A percentile compares a stretch with the other conserved stretches of the same genome.
Conservation (phyloP, 2,113 vertebrate species). For the Australoheros scitulus region DNA sequence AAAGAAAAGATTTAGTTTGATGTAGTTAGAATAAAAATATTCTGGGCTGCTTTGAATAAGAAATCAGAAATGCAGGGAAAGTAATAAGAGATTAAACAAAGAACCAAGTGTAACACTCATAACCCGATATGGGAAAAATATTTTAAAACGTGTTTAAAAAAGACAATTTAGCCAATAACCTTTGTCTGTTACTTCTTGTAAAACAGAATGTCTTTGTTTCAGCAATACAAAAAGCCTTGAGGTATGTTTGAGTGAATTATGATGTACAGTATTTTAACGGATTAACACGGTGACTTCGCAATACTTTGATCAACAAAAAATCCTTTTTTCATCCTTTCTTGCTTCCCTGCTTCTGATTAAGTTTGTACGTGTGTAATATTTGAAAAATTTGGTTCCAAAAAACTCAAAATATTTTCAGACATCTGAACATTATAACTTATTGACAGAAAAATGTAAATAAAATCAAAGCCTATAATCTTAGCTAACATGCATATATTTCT, state of each 20-base stretch:
- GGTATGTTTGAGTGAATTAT: background rate
- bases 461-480: background rate
- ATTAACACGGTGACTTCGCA: background rate
- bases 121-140: too few species aligned
- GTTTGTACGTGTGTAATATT: background rate
- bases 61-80: too few species aligned
- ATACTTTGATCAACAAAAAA: too few species aligned
- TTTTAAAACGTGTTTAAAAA: too few species aligned
- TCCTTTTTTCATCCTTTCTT: background rate
- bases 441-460: background rate
- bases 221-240: background rate
- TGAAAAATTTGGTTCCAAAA: background rate
- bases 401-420: background rate
- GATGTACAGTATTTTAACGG: background rate
- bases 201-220: rapidly evolving
- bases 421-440: background rate
- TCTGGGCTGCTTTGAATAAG: too few species aligned
- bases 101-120: too few species aligned
- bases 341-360: background rate
- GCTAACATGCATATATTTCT: too few species aligned
- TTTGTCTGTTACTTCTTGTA: background rate
- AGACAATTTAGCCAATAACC: rapidly evolving
- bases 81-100: too few species aligned
- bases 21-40: too few species aligned
- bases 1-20: too few species aligned